Percentiles rank a stretch among this genome's conserved stretches.
Conservation (phyloP, 1,140 invertebrate species). For the Tachypleus tridentatus region DNA sequence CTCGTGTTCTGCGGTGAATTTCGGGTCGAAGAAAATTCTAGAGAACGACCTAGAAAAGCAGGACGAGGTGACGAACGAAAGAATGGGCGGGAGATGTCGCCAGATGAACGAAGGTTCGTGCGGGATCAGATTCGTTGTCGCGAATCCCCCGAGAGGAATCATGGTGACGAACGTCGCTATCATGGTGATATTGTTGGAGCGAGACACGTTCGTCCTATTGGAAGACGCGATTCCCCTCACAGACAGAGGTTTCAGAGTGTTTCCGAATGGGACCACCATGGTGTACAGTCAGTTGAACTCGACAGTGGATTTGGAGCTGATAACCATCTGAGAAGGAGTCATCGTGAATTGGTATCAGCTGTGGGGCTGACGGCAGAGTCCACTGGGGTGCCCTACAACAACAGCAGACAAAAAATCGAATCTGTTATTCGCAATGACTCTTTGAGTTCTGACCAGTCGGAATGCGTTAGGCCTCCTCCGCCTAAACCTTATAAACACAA, state of each 20-base stretch:
- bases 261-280: conserved; percentile 4
- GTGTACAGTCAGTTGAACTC: neutral
- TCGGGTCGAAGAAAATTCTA: too few relatives aligned
- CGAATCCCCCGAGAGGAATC: conserved; percentile 4
- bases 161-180: neutral
- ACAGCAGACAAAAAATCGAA: conserved; percentile 15
- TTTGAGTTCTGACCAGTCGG: conserved; percentile 50
- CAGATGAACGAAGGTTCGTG: neutral
- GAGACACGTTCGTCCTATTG: neutral
- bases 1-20: too few relatives aligned
- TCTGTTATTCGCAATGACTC: conserved; percentile 35
- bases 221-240: conserved; percentile 7
- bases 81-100: too few relatives aligned
- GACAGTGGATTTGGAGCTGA: conserved; percentile 5
- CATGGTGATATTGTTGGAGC: conserved; percentile 2
- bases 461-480: conserved; percentile 37
- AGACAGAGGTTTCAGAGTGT: conserved; percentile 9
- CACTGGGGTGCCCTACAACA: neutral
- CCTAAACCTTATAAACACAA: conserved; percentile 35
- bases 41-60: neutral
- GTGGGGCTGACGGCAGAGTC: conserved; percentile 31
- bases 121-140: conserved; percentile 12
- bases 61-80: neutral
- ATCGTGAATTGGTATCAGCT: conserved; percentile 28
- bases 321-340: conserved; percentile 34